Evolutionary conservation across 2,888 invertebrate species (phyloP).

Genomic region (Melikaiella ostensackeni): DNA sequence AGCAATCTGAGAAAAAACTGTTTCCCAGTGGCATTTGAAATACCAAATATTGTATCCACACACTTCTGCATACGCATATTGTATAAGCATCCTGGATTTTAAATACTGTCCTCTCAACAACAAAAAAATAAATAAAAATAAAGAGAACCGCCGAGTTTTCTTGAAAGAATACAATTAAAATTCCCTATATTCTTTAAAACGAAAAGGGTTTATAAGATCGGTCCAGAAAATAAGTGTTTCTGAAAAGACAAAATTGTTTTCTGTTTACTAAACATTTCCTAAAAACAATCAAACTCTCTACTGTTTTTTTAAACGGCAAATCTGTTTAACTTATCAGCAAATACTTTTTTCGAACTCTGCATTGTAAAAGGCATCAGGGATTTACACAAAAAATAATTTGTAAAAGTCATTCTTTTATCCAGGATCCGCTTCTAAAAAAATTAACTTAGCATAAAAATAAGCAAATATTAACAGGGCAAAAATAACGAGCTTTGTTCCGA

Average conservation of each 20-base stretch:
- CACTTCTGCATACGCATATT: background rate
- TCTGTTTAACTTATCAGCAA: background rate
- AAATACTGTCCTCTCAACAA: background rate
- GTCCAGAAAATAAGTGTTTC: background rate
- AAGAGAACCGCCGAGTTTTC: background rate
- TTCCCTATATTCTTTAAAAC: background rate
- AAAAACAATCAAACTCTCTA: background rate
- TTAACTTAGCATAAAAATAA: background rate
- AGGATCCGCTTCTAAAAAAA: background rate
- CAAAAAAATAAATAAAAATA: constrained; percentile 5
- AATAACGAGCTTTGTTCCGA: constrained; percentile 21
- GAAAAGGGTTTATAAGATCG: background rate
- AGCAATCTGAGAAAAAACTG: background rate
- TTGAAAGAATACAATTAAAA: constrained; percentile 3
- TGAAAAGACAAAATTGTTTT: background rate
- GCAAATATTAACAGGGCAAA: constrained; percentile 2
- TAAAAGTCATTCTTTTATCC: background rate
- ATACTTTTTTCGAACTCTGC: background rate
- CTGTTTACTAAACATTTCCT: background rate
- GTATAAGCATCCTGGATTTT: background rate
- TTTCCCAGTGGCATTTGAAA: background rate
- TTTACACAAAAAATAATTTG: background rate
- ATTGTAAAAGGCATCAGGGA: background rate
- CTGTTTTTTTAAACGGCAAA: background rate
- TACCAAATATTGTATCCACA: background rate